Percentiles rank a stretch among this genome's conserved stretches.
Evolutionary conservation across 2,113 vertebrate genomes (phyloP).

Genomic region (Tragelaphus scriptus): DNA sequence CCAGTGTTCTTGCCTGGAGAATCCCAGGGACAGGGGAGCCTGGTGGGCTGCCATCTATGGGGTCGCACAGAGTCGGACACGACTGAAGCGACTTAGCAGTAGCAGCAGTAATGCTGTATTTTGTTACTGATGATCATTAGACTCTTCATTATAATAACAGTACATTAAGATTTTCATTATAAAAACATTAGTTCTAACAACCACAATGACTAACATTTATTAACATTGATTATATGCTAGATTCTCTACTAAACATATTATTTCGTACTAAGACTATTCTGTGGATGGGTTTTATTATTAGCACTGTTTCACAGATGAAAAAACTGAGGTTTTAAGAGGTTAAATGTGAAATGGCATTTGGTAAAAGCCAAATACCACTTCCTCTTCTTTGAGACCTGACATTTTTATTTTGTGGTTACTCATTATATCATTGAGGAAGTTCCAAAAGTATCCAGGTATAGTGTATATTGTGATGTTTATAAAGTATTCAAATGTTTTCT

Average conservation of each 20-base stretch:
- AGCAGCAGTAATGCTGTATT: not conserved
- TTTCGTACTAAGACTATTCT: not conserved
- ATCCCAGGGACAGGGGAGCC: too few relatives aligned
- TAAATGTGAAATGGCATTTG: not conserved
- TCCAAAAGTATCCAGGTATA: not conserved
- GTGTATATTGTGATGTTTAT: not conserved
- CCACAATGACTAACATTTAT: not conserved
- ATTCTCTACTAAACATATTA: not conserved
- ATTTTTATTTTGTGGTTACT: not conserved
- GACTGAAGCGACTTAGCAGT: too few relatives aligned
- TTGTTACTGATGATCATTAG: not conserved
- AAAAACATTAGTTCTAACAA: not conserved
- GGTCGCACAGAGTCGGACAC: too few relatives aligned
- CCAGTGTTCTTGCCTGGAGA: too few relatives aligned
- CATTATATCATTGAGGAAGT: not conserved
- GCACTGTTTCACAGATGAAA: not conserved
- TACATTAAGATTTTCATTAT: not conserved
- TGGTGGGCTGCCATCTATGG: too few relatives aligned
- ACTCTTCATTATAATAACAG: not conserved
- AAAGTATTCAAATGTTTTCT: not conserved
- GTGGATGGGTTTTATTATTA: not conserved
- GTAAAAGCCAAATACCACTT: slow-evolving; percentile 5
- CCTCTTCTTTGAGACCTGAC: not conserved
- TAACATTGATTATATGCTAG: not conserved
- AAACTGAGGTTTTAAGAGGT: not conserved